Evolutionary conservation across 2,888 invertebrate genomes (phyloP).

Genomic region (Leptarthrus brevirostris): DNA sequence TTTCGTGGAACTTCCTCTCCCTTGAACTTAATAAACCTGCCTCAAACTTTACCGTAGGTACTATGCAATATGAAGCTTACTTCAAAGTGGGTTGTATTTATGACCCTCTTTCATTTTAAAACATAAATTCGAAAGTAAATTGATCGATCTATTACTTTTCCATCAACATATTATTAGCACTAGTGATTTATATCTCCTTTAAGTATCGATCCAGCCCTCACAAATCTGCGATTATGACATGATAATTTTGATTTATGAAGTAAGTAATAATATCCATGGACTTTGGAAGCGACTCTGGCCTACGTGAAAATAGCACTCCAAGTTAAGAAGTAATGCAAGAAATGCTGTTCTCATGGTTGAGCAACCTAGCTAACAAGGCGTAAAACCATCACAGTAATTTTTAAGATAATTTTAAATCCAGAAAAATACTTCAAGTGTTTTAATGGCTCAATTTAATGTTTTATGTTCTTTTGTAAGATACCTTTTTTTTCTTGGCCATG

Average conservation of each 20-base stretch:
- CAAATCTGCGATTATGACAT: not conserved
- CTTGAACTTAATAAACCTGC: too few species aligned
- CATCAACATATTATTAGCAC: not conserved
- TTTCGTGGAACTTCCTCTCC: too few species aligned
- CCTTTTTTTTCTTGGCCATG: too few species aligned
- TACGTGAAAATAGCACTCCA: not conserved
- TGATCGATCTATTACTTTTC: not conserved
- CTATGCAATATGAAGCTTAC: too few species aligned
- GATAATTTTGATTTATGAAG: not conserved
- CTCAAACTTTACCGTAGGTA: too few species aligned
- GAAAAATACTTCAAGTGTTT: too few species aligned
- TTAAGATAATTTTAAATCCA: constrained; percentile 10
- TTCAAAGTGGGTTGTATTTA: not conserved
- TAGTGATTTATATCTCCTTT: not conserved
- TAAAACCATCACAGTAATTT: not conserved
- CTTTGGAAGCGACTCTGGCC: not conserved
- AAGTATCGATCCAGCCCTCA: not conserved
- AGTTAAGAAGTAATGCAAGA: not conserved
- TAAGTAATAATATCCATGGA: not conserved
- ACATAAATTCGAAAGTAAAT: not conserved
- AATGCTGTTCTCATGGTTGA: not conserved
- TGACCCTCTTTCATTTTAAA: not conserved
- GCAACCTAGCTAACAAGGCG: not conserved
- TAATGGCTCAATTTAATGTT: too few species aligned
- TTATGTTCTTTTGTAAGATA: too few species aligned